phyloP scores from a whole-genome alignment of 53 echinoderm and acorn worm species.

The Stichopus horrens region DNA sequence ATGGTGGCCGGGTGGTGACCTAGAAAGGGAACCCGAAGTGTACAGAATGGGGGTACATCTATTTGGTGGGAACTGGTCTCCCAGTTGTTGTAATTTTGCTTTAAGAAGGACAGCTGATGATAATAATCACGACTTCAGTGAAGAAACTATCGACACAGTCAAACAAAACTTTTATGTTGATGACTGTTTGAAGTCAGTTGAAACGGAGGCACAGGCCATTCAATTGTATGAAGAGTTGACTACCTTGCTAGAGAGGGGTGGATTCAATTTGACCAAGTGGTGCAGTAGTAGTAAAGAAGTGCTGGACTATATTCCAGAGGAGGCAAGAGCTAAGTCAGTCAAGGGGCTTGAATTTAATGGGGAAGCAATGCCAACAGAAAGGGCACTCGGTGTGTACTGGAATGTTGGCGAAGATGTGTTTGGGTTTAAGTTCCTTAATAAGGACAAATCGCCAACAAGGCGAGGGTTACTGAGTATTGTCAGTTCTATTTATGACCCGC shows the following conservation, averaged over 20 bases:
- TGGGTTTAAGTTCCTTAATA: constrained; percentile 4
- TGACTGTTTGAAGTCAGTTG: constrained; percentile 66
- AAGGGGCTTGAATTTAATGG: constrained; percentile 47
- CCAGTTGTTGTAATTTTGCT: constrained; percentile 55
- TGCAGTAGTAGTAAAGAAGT: constrained; percentile 56
- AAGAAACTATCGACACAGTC: constrained; percentile 50
- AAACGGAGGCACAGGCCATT: constrained; percentile 48
- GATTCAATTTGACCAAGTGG: constrained; percentile 67
- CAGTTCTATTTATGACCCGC: constrained; percentile 65
- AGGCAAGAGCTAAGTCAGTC: constrained; percentile 61
- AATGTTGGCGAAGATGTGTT: constrained; percentile 52
- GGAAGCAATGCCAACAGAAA: constrained; percentile 52
- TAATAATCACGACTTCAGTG: constrained; percentile 27
- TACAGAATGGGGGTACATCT: constrained; percentile 72
- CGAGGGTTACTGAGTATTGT: constrained; percentile 55
- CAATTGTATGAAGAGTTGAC: constrained; percentile 45
- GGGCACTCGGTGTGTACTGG: constrained; percentile 73
- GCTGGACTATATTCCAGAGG: constrained; percentile 50
- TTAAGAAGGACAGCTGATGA: constrained; percentile 58
- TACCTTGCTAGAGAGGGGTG: constrained; percentile 36
- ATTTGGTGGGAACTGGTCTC: constrained; percentile 62
- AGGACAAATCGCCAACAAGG: constrained; percentile 36
- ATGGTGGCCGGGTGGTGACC: constrained; percentile 69
- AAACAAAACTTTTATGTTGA: constrained; percentile 68
- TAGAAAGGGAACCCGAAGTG: constrained; percentile 41